Base-by-base conservation (phyloP, 2,113 vertebrate genomes). In the Thermophis baileyi region DNA sequence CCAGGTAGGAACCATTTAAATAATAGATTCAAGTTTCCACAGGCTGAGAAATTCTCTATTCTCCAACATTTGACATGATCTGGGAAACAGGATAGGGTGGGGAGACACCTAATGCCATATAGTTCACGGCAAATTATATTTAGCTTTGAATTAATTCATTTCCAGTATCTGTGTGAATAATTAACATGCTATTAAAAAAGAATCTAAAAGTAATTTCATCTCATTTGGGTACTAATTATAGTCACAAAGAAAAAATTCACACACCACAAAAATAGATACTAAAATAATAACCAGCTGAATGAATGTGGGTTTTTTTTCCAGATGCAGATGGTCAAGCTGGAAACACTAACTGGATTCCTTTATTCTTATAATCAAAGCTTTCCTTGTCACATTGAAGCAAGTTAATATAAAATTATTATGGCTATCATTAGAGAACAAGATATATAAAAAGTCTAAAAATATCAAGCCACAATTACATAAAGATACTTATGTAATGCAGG, bases 121-220 rank as follows among this genome's bases (percentile, higher is more conserved):
- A 54, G 3, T n/a, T 89, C 30, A 57, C 7, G 69, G 30, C 9
- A 57, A 27, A 51, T 54, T 92, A 51, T 50, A 81, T 57, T 89
- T 89, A 87, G 47, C 27, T 47, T 16, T 22, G 69, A 87, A 87
- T 63, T 90, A 89, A 92, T 87, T 87, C 74, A 47, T 89, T 92
- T 69, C 86, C 3, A 8, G 22, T 60, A 85, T 53, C 49, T 89
- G 5, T 27, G 7, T 63, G 54, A 51, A 69, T 93, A 50, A 93
- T 88, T 85, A 81, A 44, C 40, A 18, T 57, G 40, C 24, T 57
- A 91, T 85, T 87, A 22, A 57, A 91, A 81, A 81, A 85, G 40
- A 57, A 54, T 91, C 90, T 91, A 93, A 93, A 93, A 91, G 87
- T 57, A 89, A 91, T 63, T 55, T 93, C 55, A 88, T 55, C 24